Percentiles rank a stretch among this genome's conserved stretches.
Evolutionary conservation across 92 coral and sea anemone genomes (phyloP).

Genomic region (Palythoa grandiflora): DNA sequence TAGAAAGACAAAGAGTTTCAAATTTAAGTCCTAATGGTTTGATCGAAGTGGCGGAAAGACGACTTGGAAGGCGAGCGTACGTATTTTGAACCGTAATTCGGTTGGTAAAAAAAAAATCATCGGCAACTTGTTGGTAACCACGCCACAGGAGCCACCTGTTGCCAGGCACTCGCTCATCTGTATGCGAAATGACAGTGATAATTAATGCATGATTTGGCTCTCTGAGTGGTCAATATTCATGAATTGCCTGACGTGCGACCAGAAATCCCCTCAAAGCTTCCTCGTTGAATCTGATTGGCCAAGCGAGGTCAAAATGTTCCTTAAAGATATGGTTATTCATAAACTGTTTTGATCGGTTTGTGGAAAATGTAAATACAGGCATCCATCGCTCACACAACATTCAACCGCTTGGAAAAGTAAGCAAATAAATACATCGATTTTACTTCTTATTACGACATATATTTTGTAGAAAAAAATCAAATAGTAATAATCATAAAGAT

Average conservation of each 20-base stretch:
- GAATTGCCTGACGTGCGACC: constrained; percentile 19
- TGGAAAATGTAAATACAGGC: constrained; percentile 18
- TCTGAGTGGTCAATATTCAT: constrained; percentile 71
- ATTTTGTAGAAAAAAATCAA: not conserved
- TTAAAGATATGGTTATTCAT: constrained; percentile 22
- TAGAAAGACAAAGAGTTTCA: constrained; percentile 35
- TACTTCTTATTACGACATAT: not conserved
- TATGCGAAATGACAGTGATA: constrained; percentile 86
- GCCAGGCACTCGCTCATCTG: constrained; percentile 88
- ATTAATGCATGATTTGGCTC: constrained; percentile 72
- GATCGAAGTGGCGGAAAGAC: not conserved
- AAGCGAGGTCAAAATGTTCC: constrained; percentile 1
- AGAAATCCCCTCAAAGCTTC: constrained; percentile 36
- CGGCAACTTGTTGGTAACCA: constrained; percentile 65
- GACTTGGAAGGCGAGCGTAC: constrained; percentile 57
- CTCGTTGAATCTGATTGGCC: constrained; percentile 11
- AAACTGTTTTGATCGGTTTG: constrained; percentile 44
- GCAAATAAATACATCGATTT: not conserved
- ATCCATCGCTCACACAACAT: not conserved
- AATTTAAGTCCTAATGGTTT: constrained; percentile 19
- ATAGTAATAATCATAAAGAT: not conserved
- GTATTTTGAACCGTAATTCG: constrained; percentile 61
- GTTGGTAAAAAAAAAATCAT: constrained; percentile 53
- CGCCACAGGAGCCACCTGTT: constrained; percentile 87
- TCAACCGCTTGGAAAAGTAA: not conserved